Conservation (phyloP, 2,113 vertebrate species). For the Cathartes aura region DNA sequence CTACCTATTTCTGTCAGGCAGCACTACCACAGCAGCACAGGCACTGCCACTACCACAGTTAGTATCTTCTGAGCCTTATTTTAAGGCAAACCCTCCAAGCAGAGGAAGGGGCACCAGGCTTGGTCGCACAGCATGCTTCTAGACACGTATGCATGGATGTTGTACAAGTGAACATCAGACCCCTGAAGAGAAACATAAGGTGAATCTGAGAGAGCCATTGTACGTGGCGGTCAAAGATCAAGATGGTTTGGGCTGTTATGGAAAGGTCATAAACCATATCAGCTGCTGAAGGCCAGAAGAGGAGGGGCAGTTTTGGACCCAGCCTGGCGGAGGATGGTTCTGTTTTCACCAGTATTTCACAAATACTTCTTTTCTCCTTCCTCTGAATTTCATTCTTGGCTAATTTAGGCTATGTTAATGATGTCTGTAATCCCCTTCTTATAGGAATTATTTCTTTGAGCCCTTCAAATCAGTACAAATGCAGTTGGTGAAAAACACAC, state of each 20-base stretch:
- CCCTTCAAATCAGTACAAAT: background rate
- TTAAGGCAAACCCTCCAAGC: background rate
- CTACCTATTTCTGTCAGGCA: background rate
- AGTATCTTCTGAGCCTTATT: background rate
- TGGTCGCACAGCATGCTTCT: background rate
- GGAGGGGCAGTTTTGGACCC: background rate
- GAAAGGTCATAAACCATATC: background rate
- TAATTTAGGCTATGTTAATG: background rate
- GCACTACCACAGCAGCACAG: background rate
- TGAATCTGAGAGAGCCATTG: background rate
- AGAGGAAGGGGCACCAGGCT: background rate
- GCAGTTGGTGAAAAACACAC: background rate
- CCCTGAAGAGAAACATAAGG: background rate
- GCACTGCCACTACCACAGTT: background rate
- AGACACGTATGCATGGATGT: rapidly evolving
- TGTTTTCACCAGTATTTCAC: background rate
- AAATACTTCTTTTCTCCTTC: background rate
- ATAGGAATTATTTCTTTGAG: background rate
- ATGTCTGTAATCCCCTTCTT: background rate
- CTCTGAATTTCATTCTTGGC: background rate
- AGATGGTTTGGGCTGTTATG: background rate
- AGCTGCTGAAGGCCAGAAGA: background rate
- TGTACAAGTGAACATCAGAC: background rate
- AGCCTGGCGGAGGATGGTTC: background rate
- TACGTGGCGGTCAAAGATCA: background rate